A percentile compares a stretch with the other conserved stretches of the same genome.
These are phyloP conservation scores for Erebia ligea DNA, from an alignment of 2,888 invertebrate species.

Conservation along the genomic window DNA sequence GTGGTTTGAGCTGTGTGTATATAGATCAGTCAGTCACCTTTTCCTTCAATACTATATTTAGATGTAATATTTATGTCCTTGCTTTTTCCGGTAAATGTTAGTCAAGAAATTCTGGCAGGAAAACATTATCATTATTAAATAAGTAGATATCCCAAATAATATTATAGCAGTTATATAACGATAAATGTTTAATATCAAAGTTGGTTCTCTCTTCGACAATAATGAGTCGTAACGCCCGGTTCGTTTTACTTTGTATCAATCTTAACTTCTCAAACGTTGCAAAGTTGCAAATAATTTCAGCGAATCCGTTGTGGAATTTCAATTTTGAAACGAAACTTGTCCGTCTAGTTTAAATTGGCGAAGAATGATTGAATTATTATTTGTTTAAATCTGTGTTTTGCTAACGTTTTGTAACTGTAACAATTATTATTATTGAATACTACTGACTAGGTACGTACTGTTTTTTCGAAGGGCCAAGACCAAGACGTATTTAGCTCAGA, in stretches of 20 bases:
- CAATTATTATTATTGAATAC: background rate
- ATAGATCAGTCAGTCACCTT: no score
- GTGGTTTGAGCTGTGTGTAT: no score
- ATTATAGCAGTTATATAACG: no score
- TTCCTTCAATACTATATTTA: no score
- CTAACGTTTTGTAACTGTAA: background rate
- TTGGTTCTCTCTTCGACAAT: conserved; percentile 1
- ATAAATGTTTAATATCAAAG: conserved; percentile 13
- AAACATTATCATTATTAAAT: no score
- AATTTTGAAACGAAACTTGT: conserved; percentile 29
- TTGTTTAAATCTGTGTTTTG: conserved; percentile 19
- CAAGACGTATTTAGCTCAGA: no score
- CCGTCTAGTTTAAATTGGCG: conserved; percentile 20
- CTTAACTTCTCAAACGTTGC: conserved; percentile 28
- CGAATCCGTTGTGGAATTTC: conserved; percentile 28
- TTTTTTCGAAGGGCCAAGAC: no score
- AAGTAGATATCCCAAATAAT: no score
- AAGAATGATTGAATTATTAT: conserved; percentile 22
- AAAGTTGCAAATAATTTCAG: conserved; percentile 32
- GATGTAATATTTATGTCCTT: no score
- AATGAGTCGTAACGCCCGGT: conserved; percentile 20
- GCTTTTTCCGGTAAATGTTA: no score
- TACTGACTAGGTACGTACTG: no score
- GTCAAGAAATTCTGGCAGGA: no score
- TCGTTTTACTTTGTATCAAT: conserved; percentile 24